A percentile compares a stretch with the other conserved stretches of the same genome.
Conservation (phyloP, 1,140 invertebrate genomes). For the Battus philenor region DNA sequence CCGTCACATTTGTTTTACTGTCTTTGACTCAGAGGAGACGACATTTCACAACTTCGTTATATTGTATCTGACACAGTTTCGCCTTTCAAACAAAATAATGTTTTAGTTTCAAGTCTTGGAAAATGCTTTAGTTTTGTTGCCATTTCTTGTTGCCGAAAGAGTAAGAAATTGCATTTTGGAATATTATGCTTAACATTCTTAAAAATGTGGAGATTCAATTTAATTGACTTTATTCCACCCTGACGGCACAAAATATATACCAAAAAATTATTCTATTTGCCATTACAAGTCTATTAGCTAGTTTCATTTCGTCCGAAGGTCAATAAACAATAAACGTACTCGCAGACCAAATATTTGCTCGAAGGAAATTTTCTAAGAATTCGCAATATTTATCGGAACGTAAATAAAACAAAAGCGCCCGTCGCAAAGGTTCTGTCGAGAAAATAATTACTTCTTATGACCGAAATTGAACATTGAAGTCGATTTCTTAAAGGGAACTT, state of each 20-base stretch:
- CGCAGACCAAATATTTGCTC: not conserved
- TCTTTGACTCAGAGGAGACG: not conserved
- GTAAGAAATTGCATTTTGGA: slow-evolving; percentile 6
- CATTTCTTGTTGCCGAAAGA: slow-evolving; percentile 1
- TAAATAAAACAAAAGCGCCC: slow-evolving; percentile 5
- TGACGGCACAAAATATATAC: too few relatives aligned
- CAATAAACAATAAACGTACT: slow-evolving; percentile 8
- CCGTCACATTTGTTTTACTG: slow-evolving; percentile 3
- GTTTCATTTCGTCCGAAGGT: slow-evolving; percentile 2
- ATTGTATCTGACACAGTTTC: slow-evolving; percentile 14
- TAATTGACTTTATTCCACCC: too few relatives aligned
- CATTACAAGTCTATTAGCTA: not conserved
- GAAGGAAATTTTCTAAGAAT: slow-evolving; percentile 2
- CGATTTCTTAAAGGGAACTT: too few relatives aligned
- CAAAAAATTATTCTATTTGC: not conserved
- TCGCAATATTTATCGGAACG: slow-evolving; percentile 3
- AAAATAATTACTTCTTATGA: too few relatives aligned
- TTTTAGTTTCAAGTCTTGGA: slow-evolving; percentile 9
- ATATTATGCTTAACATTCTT: slow-evolving; percentile 1
- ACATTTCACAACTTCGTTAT: slow-evolving; percentile 5
- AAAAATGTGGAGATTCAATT: not conserved
- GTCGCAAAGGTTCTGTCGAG: too few relatives aligned
- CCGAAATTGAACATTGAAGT: too few relatives aligned
- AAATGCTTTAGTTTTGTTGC: slow-evolving; percentile 4
- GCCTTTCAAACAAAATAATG: slow-evolving; percentile 12